Conservation (phyloP, 2,888 invertebrate genomes). For the Prenolepis imparis region DNA sequence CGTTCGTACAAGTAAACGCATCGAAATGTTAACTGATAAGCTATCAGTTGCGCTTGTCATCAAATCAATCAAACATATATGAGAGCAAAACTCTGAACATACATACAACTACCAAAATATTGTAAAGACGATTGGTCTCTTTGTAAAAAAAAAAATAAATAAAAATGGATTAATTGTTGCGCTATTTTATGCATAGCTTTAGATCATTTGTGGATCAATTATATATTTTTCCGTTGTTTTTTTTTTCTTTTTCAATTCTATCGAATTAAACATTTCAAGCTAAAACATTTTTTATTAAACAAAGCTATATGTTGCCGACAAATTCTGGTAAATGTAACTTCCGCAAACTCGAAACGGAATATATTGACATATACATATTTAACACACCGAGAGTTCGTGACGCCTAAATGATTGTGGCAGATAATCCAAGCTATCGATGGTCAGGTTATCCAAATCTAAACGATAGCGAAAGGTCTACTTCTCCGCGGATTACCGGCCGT, state of each 20-base stretch:
- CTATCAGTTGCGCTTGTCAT: not conserved
- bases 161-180: not conserved
- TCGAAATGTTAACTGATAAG: slow-evolving; percentile 21
- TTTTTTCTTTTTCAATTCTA: not conserved
- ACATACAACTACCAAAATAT: not conserved
- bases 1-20: slow-evolving; percentile 4
- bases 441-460: slow-evolving; percentile 1
- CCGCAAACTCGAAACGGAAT: not conserved
- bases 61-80: slow-evolving; percentile 7
- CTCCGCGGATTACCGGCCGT: slow-evolving; percentile 51
- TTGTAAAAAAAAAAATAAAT: not conserved
- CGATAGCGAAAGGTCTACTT: slow-evolving; percentile 36
- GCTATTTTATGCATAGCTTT: not conserved
- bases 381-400: not conserved
- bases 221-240: not conserved
- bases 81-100: not conserved
- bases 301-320: not conserved
- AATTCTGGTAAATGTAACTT: not conserved
- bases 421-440: slow-evolving; percentile 29
- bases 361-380: not conserved
- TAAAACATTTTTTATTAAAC: not conserved
- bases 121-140: not conserved
- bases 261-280: not conserved
- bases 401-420: slow-evolving; percentile 6
- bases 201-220: not conserved